phyloP scores from a whole-genome alignment of 1,140 invertebrate species.

The Zaprionus capensis region DNA sequence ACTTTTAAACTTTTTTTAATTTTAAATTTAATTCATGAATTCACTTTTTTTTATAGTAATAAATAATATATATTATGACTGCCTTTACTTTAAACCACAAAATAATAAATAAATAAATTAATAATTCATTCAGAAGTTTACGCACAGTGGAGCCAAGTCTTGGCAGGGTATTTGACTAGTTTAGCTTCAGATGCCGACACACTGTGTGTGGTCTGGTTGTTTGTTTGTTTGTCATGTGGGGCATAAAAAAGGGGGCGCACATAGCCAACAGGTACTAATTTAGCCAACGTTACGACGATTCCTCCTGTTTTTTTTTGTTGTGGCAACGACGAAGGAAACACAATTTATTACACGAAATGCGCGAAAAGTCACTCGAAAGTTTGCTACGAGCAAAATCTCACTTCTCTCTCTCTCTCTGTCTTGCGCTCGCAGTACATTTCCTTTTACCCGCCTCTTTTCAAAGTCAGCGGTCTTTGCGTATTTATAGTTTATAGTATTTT shows the following conservation, averaged over 20 bases:
- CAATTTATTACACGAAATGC: constrained; percentile 77
- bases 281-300: constrained; percentile 61
- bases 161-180: constrained; percentile 32
- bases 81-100: not conserved
- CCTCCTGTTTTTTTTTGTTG: constrained; percentile 20
- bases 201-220: constrained; percentile 28
- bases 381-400: constrained; percentile 35
- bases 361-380: constrained; percentile 64
- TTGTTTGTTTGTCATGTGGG: constrained; percentile 28
- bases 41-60: too few species aligned
- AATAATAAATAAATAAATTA: not conserved
- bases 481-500: constrained; percentile 54
- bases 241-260: constrained; percentile 39
- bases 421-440: not conserved
- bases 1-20: too few species aligned
- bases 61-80: too few species aligned
- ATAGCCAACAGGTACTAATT: constrained; percentile 77
- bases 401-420: constrained; percentile 12
- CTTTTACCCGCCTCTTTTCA: constrained; percentile 31
- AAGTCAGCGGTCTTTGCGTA: constrained; percentile 47
- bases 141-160: not conserved
- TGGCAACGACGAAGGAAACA: constrained; percentile 58
- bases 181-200: not conserved
- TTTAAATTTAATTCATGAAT: too few species aligned
- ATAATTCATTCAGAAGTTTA: not conserved